Conservation (phyloP, 2,888 invertebrate species). For the Drosophila atripex region DNA sequence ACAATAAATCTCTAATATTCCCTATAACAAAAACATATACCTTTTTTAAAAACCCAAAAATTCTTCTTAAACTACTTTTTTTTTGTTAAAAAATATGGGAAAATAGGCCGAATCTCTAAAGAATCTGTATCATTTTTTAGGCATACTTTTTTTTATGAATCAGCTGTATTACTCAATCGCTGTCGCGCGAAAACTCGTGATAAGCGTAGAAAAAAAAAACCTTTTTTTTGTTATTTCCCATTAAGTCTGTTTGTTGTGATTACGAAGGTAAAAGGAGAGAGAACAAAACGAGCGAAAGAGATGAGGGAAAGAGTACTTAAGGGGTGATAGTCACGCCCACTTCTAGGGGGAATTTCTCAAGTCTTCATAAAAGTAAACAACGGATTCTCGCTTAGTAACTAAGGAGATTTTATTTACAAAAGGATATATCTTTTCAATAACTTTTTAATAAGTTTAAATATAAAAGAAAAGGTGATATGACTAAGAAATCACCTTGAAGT, state of each 20-base stretch:
- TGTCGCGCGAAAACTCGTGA: constrained; percentile 58
- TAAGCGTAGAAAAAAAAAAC: constrained; percentile 43
- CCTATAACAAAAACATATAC: too few species aligned
- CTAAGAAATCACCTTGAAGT: neutral
- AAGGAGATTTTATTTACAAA: neutral
- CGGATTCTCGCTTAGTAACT: constrained; percentile 20
- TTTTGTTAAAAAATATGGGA: neutral
- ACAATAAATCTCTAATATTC: too few species aligned
- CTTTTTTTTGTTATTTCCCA: constrained; percentile 1
- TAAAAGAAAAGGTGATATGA: neutral
- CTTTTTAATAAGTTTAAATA: neutral
- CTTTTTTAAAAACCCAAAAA: neutral
- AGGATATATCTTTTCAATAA: neutral
- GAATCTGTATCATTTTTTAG: neutral
- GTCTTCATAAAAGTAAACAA: constrained; percentile 29
- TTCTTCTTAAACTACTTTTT: neutral
- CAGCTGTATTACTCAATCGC: constrained; percentile 61
- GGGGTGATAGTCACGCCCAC: constrained; percentile 14
- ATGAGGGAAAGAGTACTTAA: neutral
- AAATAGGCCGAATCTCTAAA: neutral
- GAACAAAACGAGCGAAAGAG: neutral
- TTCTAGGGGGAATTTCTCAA: constrained; percentile 3
- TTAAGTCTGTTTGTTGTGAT: constrained; percentile 23
- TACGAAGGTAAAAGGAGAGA: constrained; percentile 2
- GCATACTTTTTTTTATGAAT: constrained; percentile 27